These are phyloP conservation scores for Lutjanus erythropterus DNA, from an alignment of 2,113 vertebrate species.

Conservation along the genomic window DNA sequence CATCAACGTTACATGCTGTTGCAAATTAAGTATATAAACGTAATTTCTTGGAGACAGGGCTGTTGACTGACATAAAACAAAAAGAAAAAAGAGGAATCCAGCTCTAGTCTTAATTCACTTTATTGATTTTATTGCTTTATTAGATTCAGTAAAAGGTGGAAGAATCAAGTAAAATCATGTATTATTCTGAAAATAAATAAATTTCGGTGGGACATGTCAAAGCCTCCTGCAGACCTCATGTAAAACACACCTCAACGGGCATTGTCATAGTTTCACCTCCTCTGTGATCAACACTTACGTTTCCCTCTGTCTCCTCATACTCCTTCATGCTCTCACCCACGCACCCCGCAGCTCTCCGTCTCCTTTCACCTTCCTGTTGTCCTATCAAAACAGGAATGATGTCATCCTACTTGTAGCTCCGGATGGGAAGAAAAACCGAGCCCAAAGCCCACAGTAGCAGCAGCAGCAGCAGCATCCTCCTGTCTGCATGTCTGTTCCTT, in stretches of 20 bases:
- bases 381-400: conserved; percentile 78
- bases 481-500: conserved; percentile 64
- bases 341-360: neutral
- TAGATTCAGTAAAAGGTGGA: conserved; percentile 50
- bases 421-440: conserved; percentile 63
- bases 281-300: conserved; percentile 23
- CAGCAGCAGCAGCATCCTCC: conserved; percentile 62
- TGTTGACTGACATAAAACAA: too few relatives aligned
- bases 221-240: conserved; percentile 12
- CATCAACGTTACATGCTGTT: too few relatives aligned
- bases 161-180: conserved; percentile 20
- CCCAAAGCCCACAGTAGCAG: conserved; percentile 68
- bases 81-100: conserved; percentile 40
- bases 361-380: conserved; percentile 68
- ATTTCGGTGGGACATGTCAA: conserved; percentile 39
- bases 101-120: conserved; percentile 61
- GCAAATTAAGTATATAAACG: too few relatives aligned
- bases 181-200: conserved; percentile 46
- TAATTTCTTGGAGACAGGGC: too few relatives aligned
- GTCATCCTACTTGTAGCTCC: conserved; percentile 62
- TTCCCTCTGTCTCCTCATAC: conserved; percentile 16
- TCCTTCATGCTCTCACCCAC: conserved; percentile 30
- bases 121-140: conserved; percentile 67
- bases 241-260: neutral
- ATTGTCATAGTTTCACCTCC: neutral